Conservation (phyloP, 2,888 invertebrate species). For the Linnaemya tessellans region DNA sequence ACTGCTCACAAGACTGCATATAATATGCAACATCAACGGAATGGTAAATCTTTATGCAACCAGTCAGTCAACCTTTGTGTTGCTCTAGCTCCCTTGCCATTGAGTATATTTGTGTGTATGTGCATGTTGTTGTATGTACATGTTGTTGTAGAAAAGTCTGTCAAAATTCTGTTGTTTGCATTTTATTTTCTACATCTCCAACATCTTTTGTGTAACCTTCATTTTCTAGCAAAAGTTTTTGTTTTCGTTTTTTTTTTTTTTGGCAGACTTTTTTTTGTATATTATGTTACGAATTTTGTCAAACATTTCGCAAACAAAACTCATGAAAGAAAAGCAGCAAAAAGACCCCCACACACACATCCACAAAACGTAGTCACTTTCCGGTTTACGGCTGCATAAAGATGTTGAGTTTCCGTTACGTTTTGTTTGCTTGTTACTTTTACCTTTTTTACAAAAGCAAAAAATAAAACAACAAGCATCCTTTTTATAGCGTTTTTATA, state of each 20-base stretch:
- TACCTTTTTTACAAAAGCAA: slow-evolving; percentile 11
- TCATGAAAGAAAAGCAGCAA: slow-evolving; percentile 14
- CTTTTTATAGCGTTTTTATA: slow-evolving; percentile 18
- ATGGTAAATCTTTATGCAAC: slow-evolving; percentile 59
- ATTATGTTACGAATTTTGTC: slow-evolving; percentile 51
- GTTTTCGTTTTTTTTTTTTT: slow-evolving; percentile 15
- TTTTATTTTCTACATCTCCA: slow-evolving; percentile 36
- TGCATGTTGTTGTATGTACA: not conserved
- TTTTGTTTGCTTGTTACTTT: slow-evolving; percentile 48
- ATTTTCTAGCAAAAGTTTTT: slow-evolving; percentile 39
- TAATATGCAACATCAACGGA: slow-evolving; percentile 55
- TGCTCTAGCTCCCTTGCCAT: slow-evolving; percentile 27
- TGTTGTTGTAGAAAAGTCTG: slow-evolving; percentile 30
- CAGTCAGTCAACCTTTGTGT: slow-evolving; percentile 40
- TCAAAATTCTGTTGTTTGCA: slow-evolving; percentile 50
- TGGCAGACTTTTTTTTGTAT: slow-evolving; percentile 15
- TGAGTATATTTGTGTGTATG: not conserved
- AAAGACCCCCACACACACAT: not conserved
- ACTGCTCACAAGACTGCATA: slow-evolving; percentile 52
- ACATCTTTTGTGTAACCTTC: slow-evolving; percentile 69
- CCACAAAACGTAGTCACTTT: slow-evolving; percentile 75
- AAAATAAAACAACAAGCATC: slow-evolving; percentile 26
- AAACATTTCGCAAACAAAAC: slow-evolving; percentile 51
- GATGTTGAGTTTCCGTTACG: slow-evolving; percentile 78
- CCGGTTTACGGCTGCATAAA: slow-evolving; percentile 77